These are phyloP conservation scores for Lepidurus apus DNA, from an alignment of 1,140 invertebrate species.

Conservation along the genomic window DNA sequence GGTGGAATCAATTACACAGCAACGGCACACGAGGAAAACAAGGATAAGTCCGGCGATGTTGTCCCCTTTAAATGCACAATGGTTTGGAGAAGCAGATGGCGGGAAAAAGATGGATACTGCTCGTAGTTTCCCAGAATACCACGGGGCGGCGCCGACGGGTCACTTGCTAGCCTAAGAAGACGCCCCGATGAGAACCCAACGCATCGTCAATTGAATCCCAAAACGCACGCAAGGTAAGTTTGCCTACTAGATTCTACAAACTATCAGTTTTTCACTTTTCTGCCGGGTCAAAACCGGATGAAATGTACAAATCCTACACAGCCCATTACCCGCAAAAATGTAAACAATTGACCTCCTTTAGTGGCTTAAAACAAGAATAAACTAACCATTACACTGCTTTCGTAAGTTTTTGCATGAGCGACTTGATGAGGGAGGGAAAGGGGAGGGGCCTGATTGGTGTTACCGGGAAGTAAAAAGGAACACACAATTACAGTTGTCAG, in stretches of 20 bases:
- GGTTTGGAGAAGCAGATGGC: neutral
- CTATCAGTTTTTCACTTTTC: slow-evolving; percentile 8
- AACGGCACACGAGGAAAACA: neutral
- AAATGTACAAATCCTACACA: neutral
- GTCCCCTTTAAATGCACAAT: slow-evolving; percentile 16
- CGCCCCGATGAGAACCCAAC: neutral
- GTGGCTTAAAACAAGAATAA: slow-evolving; percentile 5
- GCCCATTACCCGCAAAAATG: slow-evolving; percentile 4
- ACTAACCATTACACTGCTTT: neutral
- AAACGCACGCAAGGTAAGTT: neutral
- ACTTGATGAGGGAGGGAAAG: neutral
- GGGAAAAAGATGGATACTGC: neutral
- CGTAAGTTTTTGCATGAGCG: slow-evolving; percentile 12
- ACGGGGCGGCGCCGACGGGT: neutral
- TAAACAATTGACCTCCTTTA: neutral
- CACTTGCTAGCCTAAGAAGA: neutral
- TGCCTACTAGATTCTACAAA: neutral
- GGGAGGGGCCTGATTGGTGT: neutral
- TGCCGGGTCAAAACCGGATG: neutral
- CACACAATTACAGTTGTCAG: slow-evolving; percentile 6
- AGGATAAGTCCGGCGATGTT: neutral
- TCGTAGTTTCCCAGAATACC: neutral
- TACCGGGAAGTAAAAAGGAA: neutral
- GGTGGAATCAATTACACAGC: neutral
- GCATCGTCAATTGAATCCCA: neutral